Base-by-base conservation (phyloP, 2,113 vertebrate genomes). In the Labrus mixtus region DNA sequence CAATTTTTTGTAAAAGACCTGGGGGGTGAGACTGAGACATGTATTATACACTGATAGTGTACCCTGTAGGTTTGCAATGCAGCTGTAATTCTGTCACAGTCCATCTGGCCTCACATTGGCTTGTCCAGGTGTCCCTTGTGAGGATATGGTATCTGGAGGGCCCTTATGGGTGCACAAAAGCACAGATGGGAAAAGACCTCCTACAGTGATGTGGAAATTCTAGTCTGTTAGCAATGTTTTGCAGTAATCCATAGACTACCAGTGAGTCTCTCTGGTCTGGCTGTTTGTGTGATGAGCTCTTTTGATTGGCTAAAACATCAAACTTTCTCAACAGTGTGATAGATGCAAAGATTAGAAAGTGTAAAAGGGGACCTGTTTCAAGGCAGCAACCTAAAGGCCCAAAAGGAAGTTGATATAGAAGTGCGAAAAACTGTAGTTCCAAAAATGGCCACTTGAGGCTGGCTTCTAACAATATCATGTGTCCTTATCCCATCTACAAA, bases 51-150 rank as follows among this genome's bases (percentile, higher is more conserved):
- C 37, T 39, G 57, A 65, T n/a, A 10, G 48, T 62, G 67, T 41
- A 59, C 55, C 55, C 70, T 4, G 64, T 19, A 61, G 75, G 56
- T 58, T 54, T 75, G 75, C 61, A 55, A 16, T 53, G 66, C 84
- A 82, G 76, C 73, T 80, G 76, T 39, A 69, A 60, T 51, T 48
- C 60, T 0, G 22, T 68, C 78, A 20, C 45, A 29, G 75, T 62
- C 13, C 53, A 10, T 46, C 50, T 43, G 37, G 53, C 46, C 58
- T 56, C 13, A 48, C 33, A 68, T 10, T 63, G 57, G 29, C 62
- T 46, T 8, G 37, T 53, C 0, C 45, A 82, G 23, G 43, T 41
- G 10, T 55, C 72, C 56, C 57, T 36, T 59, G 53, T 62, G 65
- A 53, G 74, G 54, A 54, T 37, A 22, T 62, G 58, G 62, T 56